A percentile compares a stretch with the other conserved stretches of the same genome.
phyloP scores from a whole-genome alignment of 2,888 invertebrate species.

The Lasioglossum pauxillum region DNA sequence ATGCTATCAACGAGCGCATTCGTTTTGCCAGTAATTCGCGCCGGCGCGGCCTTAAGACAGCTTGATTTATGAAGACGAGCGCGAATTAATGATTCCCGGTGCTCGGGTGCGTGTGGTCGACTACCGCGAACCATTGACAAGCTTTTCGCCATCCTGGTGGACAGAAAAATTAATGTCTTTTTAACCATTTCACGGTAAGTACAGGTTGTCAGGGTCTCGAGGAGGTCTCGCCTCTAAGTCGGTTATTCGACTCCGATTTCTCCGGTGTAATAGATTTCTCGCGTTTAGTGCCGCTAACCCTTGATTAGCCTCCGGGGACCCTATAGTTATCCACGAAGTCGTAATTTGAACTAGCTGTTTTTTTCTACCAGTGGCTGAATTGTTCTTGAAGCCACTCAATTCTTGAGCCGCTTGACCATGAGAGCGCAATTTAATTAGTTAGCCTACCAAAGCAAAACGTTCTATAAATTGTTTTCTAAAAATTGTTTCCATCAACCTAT shows the following conservation, averaged over 20 bases:
- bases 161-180: slow-evolving; percentile 12
- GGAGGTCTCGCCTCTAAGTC: neutral
- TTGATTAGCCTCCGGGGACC: neutral
- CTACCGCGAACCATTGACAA: slow-evolving; percentile 6
- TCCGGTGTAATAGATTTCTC: neutral
- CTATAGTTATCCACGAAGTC: neutral
- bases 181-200: slow-evolving; percentile 3
- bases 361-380: neutral
- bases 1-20: slow-evolving; percentile 12
- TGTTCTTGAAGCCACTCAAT: neutral
- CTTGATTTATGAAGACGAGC: slow-evolving; percentile 13
- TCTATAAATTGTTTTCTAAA: no score
- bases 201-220: neutral
- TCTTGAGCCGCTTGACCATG: neutral
- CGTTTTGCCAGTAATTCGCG: slow-evolving; percentile 16
- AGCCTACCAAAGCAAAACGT: neutral
- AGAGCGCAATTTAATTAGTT: neutral
- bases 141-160: neutral
- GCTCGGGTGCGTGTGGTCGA: slow-evolving; percentile 3
- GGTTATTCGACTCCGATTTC: neutral
- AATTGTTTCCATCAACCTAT: no score
- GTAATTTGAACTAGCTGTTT: neutral
- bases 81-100: slow-evolving; percentile 12
- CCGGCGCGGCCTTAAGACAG: neutral
- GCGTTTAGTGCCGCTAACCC: neutral